Evolutionary conservation across 2,113 vertebrate genomes (phyloP), one percentile per base, ranked within the genome.

Genomic region (Cromileptes altivelis): DNA sequence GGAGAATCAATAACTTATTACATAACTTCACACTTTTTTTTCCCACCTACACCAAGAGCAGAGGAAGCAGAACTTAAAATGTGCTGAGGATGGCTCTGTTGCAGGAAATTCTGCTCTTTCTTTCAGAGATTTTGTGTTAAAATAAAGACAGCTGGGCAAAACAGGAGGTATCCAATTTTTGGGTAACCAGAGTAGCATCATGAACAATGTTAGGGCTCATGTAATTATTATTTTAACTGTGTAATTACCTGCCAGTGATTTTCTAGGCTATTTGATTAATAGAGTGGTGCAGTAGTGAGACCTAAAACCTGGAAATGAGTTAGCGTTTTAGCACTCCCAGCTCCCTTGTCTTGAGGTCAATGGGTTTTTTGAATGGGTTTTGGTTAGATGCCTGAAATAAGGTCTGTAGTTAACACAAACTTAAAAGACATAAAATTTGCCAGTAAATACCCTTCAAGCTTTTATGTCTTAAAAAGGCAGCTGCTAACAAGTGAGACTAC

Each of bases 1-100:
- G 86, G 82, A 90, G 94, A 95, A 95, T 95, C 95, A 86, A 95
- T 95, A 95, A 90, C 90, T 92, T 94, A 89, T 95, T 95, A 95
- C 90, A 92, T 95, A 95, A 94, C 93, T 91, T 91, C 75, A 84
- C 85, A 84, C 82, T 92, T 90, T 87, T 63, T 84, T 77, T 18
- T 53, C 61, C 62, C 70, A 50, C 84, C 79, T 57, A 60, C 53
- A 83, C 19, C 72, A 65, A 84, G 56, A 64, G 74, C 49, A 21
- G 70, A 85, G 74, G 80, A 80, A 84, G 79, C 60, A 74, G 70
- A 47, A 64, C 71, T 85, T 81, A 42, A 81, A 83, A 87, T 65
- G 53, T 78, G 77, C 75, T 83, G 15, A 40, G 81, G 80, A 78
- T 70, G 30, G 65, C 70, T 82, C n/a, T 78, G 69, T 79, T 72